Evolutionary conservation across 2,113 vertebrate species (phyloP), one percentile per base, ranked within the genome.

Genomic region (Romanogobio albipinnatus): DNA sequence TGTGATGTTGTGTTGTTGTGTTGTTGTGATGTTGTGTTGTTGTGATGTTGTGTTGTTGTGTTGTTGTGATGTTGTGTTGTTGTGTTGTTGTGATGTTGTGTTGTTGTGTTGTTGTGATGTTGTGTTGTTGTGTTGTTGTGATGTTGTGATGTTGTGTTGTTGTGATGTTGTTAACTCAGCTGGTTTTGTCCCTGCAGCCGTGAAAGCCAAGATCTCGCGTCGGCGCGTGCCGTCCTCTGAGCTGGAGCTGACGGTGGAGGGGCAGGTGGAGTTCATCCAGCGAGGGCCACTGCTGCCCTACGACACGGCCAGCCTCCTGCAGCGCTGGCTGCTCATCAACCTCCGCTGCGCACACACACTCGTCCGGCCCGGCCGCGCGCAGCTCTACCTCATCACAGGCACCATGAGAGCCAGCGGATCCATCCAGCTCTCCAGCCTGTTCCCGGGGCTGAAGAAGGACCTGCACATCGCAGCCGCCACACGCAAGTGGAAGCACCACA

Each of bases 291-390:
- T 97, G 17, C 86, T 97, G 76, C 95, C 95, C 9, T 96, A 96
- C 0, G 96, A 97, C 92, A 96, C 96, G 77, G 92, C 90, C 85
- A 94, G 91, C 62, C 92, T 96, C 36, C 93, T 98, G 68, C 94
- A 94, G 75, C 95, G 96, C 83, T 98, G 97, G 97, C 92, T 98
- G 68, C 93, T 96, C 58, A 94, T 97, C 87, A 97, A 98, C 85
- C 91, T 95, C 33, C 91, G 91, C 70, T 97, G 97, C 33, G 93
- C 93, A 0, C 89, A 90, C 24, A 85, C 56, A 26, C 92, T 98
- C 70, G 92, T 90, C 24, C 94, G 93, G 0, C 93, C 91, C 1
- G 92, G 95, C 0, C 95, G 93, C 1, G 91, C 95, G 0, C 93
- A 91, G 92, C 91, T 96, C 1, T 96, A 96, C 70, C 93, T 98